These are phyloP conservation scores for Thrips palmi DNA, from an alignment of 1,140 invertebrate genomes.

Conservation along the genomic window DNA sequence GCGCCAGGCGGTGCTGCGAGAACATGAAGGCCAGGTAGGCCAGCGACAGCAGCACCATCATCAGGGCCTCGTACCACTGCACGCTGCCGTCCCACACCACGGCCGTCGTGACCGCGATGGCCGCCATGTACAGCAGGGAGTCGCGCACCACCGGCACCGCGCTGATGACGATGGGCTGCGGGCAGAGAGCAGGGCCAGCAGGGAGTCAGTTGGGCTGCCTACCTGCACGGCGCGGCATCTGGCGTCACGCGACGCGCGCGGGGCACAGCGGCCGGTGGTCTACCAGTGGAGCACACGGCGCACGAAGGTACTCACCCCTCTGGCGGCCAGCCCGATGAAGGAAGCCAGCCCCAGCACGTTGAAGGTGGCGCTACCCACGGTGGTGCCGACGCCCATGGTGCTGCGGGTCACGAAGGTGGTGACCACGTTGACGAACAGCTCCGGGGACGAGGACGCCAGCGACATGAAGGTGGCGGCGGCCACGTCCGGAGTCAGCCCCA, in stretches of 20 bases:
- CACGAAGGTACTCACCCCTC: slow-evolving; percentile 42
- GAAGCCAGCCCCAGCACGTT: slow-evolving; percentile 75
- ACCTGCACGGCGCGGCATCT: no score
- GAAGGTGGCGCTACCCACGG: slow-evolving; percentile 74
- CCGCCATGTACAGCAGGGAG: slow-evolving; percentile 28
- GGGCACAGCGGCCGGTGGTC: not conserved
- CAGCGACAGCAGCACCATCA: no score
- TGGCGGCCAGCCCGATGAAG: slow-evolving; percentile 56
- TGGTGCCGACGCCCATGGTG: slow-evolving; percentile 67
- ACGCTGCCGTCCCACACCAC: slow-evolving; percentile 29
- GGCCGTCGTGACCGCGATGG: slow-evolving; percentile 25
- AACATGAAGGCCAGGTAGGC: no score
- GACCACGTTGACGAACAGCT: slow-evolving; percentile 77
- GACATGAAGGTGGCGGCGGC: slow-evolving; percentile 86
- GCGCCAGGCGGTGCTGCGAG: no score
- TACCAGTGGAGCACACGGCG: not conserved
- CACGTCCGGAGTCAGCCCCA: slow-evolving; percentile 43
- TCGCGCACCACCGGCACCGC: slow-evolving; percentile 32
- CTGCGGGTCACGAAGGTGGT: slow-evolving; percentile 59
- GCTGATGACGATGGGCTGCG: no score
- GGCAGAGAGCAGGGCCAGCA: no score
- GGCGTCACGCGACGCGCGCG: no score
- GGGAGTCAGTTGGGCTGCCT: no score
- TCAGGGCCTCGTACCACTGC: slow-evolving; percentile 25
- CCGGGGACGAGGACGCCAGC: slow-evolving; percentile 72